phyloP scores from a whole-genome alignment of 2,113 vertebrate genomes.

The Scatophagus argus region DNA sequence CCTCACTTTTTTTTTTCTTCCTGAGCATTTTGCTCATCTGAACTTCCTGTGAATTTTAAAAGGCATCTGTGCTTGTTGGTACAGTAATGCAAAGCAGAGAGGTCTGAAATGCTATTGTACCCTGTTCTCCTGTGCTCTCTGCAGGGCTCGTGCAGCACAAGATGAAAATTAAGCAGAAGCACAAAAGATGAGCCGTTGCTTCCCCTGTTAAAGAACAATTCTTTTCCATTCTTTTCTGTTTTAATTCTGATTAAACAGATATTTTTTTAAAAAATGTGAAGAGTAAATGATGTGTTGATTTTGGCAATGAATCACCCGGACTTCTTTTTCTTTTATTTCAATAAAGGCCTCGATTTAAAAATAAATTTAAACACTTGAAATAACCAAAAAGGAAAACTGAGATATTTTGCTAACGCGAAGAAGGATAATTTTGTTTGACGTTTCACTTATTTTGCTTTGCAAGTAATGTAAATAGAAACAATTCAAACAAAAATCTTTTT shows the following conservation, averaged over 20 bases:
- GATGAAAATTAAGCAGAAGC: not conserved
- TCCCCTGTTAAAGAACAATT: slow-evolving; percentile 1
- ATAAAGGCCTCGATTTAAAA: not conserved
- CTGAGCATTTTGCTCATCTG: slow-evolving; percentile 61
- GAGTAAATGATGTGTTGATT: not conserved
- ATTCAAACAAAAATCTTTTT: not conserved
- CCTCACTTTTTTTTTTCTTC: slow-evolving; percentile 44
- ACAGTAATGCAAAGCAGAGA: slow-evolving; percentile 73
- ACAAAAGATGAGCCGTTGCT: slow-evolving; percentile 11
- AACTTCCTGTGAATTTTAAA: slow-evolving; percentile 69
- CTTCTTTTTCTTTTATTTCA: slow-evolving; percentile 10
- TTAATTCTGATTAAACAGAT: not conserved
- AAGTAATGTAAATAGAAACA: not conserved
- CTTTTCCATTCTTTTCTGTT: too few relatives aligned
- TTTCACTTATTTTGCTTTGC: not conserved
- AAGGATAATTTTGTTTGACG: not conserved
- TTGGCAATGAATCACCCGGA: not conserved
- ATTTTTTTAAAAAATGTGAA: slow-evolving; percentile 6
- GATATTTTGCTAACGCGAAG: not conserved
- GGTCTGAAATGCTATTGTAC: slow-evolving; percentile 18
- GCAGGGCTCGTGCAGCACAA: not conserved
- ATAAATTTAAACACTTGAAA: not conserved
- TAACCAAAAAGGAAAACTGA: not conserved
- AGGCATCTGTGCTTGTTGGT: slow-evolving; percentile 56
- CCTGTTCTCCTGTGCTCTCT: slow-evolving; percentile 13